These are phyloP conservation scores for Oasisia sp. DNA, from an alignment of 2,888 invertebrate genomes.

Conservation along the genomic window DNA sequence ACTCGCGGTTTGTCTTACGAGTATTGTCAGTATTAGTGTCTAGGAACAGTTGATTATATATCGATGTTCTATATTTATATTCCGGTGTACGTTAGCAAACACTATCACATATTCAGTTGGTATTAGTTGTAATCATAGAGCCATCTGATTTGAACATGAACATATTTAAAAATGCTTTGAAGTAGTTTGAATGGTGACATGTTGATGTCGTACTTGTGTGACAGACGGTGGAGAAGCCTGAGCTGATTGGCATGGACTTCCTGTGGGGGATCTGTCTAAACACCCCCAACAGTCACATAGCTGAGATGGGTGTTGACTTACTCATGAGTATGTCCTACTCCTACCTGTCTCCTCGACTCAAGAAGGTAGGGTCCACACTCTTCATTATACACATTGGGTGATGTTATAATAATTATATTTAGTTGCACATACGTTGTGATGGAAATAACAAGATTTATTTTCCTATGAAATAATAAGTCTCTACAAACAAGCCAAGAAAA, in stretches of 20 bases:
- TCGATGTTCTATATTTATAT: neutral
- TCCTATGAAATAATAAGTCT: no score
- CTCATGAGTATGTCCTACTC: constrained; percentile 66
- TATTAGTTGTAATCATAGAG: neutral
- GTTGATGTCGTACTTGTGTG: neutral
- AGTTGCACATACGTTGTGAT: no score
- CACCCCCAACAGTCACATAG: constrained; percentile 64
- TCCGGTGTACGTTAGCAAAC: neutral
- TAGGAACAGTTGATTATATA: no score
- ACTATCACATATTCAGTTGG: neutral
- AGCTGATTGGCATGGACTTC: constrained; percentile 66
- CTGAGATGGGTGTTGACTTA: constrained; percentile 64
- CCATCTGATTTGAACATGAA: no score
- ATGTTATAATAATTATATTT: no score
- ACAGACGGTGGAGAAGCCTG: constrained; percentile 66
- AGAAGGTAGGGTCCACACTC: constrained; percentile 29
- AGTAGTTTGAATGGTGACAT: neutral
- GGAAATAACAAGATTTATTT: no score
- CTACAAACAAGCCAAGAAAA: no score
- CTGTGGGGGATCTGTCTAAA: constrained; percentile 68
- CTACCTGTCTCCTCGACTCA: constrained; percentile 63
- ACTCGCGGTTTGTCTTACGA: neutral
- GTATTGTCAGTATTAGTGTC: no score
- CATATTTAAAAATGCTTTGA: no score
- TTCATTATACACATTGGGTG: neutral